These are phyloP conservation scores for Hypanus sabinus DNA, from an alignment of 2,113 vertebrate genomes.

Conservation along the genomic window DNA sequence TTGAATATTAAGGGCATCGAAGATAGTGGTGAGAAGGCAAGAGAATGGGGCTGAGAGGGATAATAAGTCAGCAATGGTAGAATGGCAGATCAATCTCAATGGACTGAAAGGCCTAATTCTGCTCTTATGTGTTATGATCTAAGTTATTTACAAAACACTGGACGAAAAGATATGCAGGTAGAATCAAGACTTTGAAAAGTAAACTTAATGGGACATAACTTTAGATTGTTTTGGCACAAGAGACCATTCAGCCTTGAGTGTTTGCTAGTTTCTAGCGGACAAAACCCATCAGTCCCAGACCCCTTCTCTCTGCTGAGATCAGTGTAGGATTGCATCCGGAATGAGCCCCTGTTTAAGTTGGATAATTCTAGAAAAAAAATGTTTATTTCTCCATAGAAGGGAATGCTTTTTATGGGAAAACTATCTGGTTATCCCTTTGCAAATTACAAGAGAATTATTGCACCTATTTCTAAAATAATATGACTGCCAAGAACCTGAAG, in stretches of 20 bases:
- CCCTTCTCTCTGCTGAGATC: too few relatives aligned
- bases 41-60: too few relatives aligned
- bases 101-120: too few relatives aligned
- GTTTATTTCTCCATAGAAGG: neutral
- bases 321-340: neutral
- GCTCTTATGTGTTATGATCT: too few relatives aligned
- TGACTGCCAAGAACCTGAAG: neutral
- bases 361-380: neutral
- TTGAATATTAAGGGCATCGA: too few relatives aligned
- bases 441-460: conserved; percentile 16
- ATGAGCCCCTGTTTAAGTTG: neutral
- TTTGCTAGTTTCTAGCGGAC: too few relatives aligned
- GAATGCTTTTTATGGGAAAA: neutral
- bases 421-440: neutral
- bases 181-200: neutral
- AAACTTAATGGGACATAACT: neutral
- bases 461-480: neutral
- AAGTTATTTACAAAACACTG: neutral
- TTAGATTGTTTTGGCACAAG: neutral
- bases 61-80: too few relatives aligned
- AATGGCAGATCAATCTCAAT: too few relatives aligned
- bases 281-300: too few relatives aligned
- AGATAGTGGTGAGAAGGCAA: too few relatives aligned
- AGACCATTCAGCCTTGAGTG: too few relatives aligned
- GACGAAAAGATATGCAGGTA: conserved; percentile 1